Base-by-base conservation (phyloP, 2,797 vertebrate genomes). In the Gymnoscopelus braueri region DNA sequence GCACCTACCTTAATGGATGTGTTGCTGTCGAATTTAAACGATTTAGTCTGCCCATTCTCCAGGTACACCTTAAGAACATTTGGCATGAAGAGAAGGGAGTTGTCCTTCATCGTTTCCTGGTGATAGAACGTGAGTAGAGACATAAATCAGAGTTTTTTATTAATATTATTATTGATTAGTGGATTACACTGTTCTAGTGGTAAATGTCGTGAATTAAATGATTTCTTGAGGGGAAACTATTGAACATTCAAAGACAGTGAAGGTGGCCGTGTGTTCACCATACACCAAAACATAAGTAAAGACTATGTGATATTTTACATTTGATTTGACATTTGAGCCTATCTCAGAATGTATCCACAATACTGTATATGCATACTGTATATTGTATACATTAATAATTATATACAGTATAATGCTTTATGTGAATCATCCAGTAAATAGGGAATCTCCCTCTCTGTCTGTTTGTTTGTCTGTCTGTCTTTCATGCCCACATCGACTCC, bases 21-120 rank as follows among this genome's bases (percentile, higher is more conserved):
- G 89, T 94, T 98, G 91, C 94, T 95, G 93, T 99, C 98, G 87
- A 99, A 99, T 82, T 95, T 97, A 89, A 99, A 99, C 29, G 97
- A 99, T 93, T 99, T 99, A 63, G 98, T 99, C 91, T 99, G 98
- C 81, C 97, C 98, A 51, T 99, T 99, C 94, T 99, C 98, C 87
- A 99, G 95, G 89, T 99, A 99, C 39, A 99, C 98, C 90, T 99
- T 99, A 87, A 99, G 89, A 92, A 99, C 98, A 91, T 99, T 98
- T 96, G 98, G 97, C 98, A 99, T 99, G 82, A 99, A 99, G 87
- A 99, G 98, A 83, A 99, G 96, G 0, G 97, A 97, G 87, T 99
- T 94, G 84, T 94, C 93, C 88, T 94, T 94, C 86, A 93, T 86
- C 0, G 84, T 92, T 84, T 94, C 94, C 94, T 99, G 91, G 70